Conservation (phyloP, 2,888 invertebrate genomes). For the Diabrotica balteata region DNA sequence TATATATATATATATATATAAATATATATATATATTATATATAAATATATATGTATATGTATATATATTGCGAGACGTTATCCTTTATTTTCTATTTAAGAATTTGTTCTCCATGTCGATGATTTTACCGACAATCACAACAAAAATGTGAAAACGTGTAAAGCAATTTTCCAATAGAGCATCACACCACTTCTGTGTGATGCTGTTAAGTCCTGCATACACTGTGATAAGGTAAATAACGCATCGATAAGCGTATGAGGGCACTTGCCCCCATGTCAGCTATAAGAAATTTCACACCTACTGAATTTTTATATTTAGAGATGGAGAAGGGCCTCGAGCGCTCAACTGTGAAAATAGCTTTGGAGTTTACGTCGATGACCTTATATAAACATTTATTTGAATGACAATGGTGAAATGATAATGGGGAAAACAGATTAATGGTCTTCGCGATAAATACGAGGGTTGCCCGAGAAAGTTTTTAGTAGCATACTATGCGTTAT, state of each 20-base stretch:
- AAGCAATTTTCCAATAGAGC: conserved; percentile 56
- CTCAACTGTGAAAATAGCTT: conserved; percentile 56
- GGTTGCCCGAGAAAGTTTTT: too few relatives aligned
- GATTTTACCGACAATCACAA: conserved; percentile 25
- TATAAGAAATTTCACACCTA: conserved; percentile 56
- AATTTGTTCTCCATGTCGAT: conserved; percentile 1
- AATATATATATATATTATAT: too few relatives aligned
- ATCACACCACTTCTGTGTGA: conserved; percentile 34
- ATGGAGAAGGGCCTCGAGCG: conserved; percentile 43
- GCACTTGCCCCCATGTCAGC: conserved; percentile 38
- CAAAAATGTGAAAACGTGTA: conserved; percentile 43
- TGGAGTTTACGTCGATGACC: conserved; percentile 38
- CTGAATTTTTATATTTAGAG: conserved; percentile 60
- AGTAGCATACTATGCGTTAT: too few relatives aligned
- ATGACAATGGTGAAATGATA: conserved; percentile 10
- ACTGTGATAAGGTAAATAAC: conserved; percentile 54
- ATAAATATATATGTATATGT: too few relatives aligned
- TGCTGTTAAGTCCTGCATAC: conserved; percentile 58
- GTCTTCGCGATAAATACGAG: too few relatives aligned
- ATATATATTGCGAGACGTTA: too few relatives aligned
- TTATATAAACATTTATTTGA: conserved; percentile 29
- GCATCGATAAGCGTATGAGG: conserved; percentile 46
- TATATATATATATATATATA: too few relatives aligned
- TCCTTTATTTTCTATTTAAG: not conserved
- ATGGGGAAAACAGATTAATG: too few relatives aligned